These are phyloP conservation scores for Deroplatys truncata DNA, from an alignment of 2,888 invertebrate species.

Conservation along the genomic window DNA sequence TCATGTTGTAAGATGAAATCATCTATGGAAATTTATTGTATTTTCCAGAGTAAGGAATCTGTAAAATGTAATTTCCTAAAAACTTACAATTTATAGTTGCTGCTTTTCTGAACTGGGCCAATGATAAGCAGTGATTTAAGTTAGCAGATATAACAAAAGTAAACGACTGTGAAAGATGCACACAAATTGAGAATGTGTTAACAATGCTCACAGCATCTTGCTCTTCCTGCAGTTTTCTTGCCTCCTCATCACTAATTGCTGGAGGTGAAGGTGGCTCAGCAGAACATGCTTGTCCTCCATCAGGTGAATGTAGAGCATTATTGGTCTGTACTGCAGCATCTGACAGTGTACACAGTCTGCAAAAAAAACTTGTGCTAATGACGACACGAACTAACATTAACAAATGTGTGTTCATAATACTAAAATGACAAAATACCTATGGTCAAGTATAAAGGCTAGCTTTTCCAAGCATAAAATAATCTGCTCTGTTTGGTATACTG, in stretches of 20 bases:
- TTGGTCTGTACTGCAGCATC: slow-evolving; percentile 18
- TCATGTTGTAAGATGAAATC: no score
- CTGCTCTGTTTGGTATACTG: no score
- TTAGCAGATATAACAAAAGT: not conserved
- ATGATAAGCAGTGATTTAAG: no score
- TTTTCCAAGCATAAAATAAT: no score
- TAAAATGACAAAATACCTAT: not conserved
- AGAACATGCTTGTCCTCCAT: not conserved
- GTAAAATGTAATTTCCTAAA: no score
- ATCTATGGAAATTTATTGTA: no score
- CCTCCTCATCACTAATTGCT: slow-evolving; percentile 49
- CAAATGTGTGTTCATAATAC: no score
- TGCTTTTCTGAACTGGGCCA: no score
- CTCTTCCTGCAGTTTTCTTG: slow-evolving; percentile 63
- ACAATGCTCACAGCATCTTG: slow-evolving; percentile 59
- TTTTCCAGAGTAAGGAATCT: no score
- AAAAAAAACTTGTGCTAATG: not conserved
- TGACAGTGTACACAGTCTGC: slow-evolving; percentile 15
- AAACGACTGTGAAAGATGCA: not conserved
- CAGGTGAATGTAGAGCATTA: not conserved
- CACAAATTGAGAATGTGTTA: not conserved
- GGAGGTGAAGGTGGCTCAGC: not conserved
- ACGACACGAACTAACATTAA: not conserved
- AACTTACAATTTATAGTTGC: no score
- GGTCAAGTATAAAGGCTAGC: not conserved